A percentile compares a stretch with the other conserved stretches of the same genome.
Conservation (phyloP, 2,888 invertebrate genomes). For the Sarcophaga subvicina region DNA sequence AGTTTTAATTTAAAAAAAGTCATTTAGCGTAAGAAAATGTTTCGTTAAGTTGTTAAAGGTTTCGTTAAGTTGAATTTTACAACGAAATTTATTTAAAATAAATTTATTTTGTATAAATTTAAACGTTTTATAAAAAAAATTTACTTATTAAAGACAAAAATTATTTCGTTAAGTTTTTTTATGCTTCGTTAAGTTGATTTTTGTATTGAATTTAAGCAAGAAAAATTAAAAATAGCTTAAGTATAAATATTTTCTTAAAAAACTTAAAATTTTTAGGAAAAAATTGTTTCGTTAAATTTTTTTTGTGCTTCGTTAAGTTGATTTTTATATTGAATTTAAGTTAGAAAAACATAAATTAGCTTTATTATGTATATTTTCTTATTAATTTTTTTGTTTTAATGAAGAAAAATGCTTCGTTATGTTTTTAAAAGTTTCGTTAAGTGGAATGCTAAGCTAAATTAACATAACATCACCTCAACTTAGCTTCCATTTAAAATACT, state of each 20-base stretch:
- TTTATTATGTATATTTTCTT: neutral
- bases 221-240: neutral
- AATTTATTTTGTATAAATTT: neutral
- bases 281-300: neutral
- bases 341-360: neutral
- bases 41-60: neutral
- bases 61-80: constrained; percentile 7
- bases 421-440: neutral
- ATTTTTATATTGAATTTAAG: neutral
- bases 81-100: neutral
- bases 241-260: neutral
- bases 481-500: too few relatives aligned
- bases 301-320: neutral
- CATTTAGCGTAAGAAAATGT: neutral
- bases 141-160: too few relatives aligned
- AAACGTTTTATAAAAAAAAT: too few relatives aligned
- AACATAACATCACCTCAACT: rapidly evolving
- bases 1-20: neutral
- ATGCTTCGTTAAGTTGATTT: constrained; percentile 6
- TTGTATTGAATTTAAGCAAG: neutral
- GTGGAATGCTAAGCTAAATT: neutral
- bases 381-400: neutral
- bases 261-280: neutral
- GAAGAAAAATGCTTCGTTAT: constrained; percentile 17
- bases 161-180: neutral